These are phyloP conservation scores for Trichopria drosophilae DNA, from an alignment of 2,888 invertebrate species.

Conservation along the genomic window DNA sequence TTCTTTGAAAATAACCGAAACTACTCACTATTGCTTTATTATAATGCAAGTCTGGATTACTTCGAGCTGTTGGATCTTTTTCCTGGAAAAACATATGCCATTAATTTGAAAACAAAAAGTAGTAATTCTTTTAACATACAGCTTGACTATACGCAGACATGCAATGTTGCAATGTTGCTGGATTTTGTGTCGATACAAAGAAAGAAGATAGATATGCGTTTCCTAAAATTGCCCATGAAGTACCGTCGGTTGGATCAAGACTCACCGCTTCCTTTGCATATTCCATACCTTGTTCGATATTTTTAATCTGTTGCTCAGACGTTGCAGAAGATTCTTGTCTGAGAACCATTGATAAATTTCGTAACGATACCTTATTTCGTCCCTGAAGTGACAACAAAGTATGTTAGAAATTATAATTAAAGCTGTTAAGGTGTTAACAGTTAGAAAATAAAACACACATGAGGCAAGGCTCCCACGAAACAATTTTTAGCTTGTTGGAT, in stretches of 20 bases:
- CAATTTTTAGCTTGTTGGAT: conserved; percentile 79
- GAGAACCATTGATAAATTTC: conserved; percentile 80
- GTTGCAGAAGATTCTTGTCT: conserved; percentile 66
- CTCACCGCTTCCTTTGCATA: conserved; percentile 82
- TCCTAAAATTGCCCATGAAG: conserved; percentile 82
- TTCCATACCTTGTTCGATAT: conserved; percentile 72
- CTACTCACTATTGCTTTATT: conserved; percentile 79
- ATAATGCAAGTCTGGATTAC: conserved; percentile 79
- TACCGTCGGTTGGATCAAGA: conserved; percentile 75
- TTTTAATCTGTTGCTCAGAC: conserved; percentile 62
- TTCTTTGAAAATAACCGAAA: conserved; percentile 3
- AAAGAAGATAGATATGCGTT: conserved; percentile 83
- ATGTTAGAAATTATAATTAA: neutral
- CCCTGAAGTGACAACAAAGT: conserved; percentile 60
- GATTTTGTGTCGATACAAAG: conserved; percentile 75
- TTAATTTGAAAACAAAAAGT: conserved; percentile 6
- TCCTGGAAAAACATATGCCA: conserved; percentile 59
- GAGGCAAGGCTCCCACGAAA: conserved; percentile 75
- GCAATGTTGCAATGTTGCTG: conserved; percentile 70
- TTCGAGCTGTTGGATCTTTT: conserved; percentile 70
- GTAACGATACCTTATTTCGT: conserved; percentile 73
- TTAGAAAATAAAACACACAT: conserved; percentile 60
- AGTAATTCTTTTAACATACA: conserved; percentile 58
- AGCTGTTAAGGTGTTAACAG: conserved; percentile 3
- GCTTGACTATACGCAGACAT: conserved; percentile 83